Conservation (phyloP, 2,888 invertebrate genomes). For the Andrena bucephala region DNA sequence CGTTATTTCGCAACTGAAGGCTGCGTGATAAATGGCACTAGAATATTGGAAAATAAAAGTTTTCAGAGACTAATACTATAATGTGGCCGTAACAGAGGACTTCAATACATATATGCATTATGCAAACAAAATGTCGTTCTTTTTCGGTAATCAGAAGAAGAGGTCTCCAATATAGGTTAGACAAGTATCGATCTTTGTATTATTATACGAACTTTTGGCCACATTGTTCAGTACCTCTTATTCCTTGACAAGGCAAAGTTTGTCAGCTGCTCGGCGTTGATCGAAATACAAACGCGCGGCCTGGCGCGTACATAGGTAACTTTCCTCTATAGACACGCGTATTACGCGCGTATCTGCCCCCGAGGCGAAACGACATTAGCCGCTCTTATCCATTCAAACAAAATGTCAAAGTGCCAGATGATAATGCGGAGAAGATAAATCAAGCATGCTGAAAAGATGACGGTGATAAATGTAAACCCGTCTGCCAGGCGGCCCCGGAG, state of each 20-base stretch:
- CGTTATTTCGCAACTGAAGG: conserved; percentile 2
- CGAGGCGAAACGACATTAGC: conserved; percentile 73
- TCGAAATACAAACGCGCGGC: conserved; percentile 21
- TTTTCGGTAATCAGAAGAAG: too few species aligned
- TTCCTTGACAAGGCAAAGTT: conserved; percentile 53
- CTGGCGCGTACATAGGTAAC: conserved; percentile 1
- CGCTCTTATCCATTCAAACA: conserved; percentile 83
- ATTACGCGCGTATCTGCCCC: conserved; percentile 51
- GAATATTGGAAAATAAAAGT: not conserved
- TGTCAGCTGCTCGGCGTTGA: conserved; percentile 21
- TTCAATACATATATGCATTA: too few species aligned
- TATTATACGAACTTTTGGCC: not conserved
- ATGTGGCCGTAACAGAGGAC: not conserved
- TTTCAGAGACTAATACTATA: not conserved
- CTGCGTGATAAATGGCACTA: not conserved
- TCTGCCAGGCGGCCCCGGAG: conserved; percentile 77
- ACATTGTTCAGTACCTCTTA: conserved; percentile 12
- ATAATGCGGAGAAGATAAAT: conserved; percentile 84
- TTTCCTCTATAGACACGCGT: conserved; percentile 41
- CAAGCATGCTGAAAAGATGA: conserved; percentile 85
- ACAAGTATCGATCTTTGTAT: too few species aligned
- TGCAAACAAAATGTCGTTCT: too few species aligned
- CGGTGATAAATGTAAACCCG: conserved; percentile 84
- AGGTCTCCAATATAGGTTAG: too few species aligned
- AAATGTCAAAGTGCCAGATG: conserved; percentile 85